phyloP scores from a whole-genome alignment of 1,140 invertebrate genomes.

The Acyrthosiphon pisum region DNA sequence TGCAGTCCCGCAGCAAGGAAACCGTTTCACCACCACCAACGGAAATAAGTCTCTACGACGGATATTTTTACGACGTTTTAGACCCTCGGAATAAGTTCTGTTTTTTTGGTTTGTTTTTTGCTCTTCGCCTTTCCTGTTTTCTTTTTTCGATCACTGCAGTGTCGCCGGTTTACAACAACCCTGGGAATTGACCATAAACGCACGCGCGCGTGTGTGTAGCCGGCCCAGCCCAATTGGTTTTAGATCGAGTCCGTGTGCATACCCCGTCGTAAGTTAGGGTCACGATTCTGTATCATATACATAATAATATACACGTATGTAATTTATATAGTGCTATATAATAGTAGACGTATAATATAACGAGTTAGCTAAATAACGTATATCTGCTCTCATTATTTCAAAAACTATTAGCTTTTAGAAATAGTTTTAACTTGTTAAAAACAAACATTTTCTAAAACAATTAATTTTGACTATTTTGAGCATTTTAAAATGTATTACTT shows the following conservation, averaged over 20 bases:
- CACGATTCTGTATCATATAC: neutral
- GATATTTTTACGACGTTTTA: neutral
- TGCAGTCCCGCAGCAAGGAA: neutral
- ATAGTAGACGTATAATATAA: neutral
- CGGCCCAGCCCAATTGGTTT: constrained; percentile 32
- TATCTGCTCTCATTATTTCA: too few species aligned
- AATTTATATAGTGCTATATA: neutral
- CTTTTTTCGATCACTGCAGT: constrained; percentile 34
- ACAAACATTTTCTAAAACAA: too few species aligned
- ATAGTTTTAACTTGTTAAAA: too few species aligned
- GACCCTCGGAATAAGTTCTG: neutral
- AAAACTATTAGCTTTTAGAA: too few species aligned
- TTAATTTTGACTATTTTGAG: too few species aligned
- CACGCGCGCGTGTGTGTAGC: neutral
- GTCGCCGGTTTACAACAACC: constrained; percentile 20
- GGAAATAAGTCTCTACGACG: neutral
- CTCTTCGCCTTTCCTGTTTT: neutral
- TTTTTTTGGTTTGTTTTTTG: neutral
- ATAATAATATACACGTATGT: neutral
- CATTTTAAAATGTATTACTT: too few species aligned
- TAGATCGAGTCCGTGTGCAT: constrained; percentile 5
- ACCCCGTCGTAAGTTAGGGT: neutral
- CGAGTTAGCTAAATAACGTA: too few species aligned
- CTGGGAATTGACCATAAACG: constrained; percentile 33
- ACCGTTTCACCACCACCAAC: neutral